Conservation (phyloP, 1,140 invertebrate species). For the Zophobas atratus region DNA sequence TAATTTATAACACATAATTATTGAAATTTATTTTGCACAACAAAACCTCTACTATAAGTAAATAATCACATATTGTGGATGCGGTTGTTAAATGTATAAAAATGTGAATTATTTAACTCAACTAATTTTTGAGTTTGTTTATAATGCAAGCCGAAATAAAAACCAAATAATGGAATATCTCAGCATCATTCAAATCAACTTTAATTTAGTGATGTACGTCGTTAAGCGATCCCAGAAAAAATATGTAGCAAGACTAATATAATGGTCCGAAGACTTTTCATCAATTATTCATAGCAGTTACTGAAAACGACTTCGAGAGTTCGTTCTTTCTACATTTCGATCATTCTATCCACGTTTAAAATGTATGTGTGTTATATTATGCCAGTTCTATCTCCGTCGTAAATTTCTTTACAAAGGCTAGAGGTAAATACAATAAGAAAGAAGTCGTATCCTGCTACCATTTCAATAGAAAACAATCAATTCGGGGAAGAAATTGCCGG, state of each 20-base stretch:
- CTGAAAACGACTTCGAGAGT: neutral
- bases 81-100: too few species aligned
- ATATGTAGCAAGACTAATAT: neutral
- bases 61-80: too few species aligned
- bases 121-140: too few species aligned
- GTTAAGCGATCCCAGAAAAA: too few species aligned
- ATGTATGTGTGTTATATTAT: conserved; percentile 31
- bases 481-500: neutral
- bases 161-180: too few species aligned
- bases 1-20: too few species aligned
- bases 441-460: conserved; percentile 20
- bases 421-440: conserved; percentile 24
- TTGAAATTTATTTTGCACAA: too few species aligned
- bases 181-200: too few species aligned
- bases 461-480: conserved; percentile 41
- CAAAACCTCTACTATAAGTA: too few species aligned
- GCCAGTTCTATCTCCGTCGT: conserved; percentile 27
- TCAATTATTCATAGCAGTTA: conserved; percentile 31
- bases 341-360: conserved; percentile 32
- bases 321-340: conserved; percentile 37
- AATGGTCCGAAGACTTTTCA: conserved; percentile 1
- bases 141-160: too few species aligned
- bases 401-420: conserved; percentile 29
- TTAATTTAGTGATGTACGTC: too few species aligned
- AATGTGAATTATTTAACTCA: too few species aligned